Percentiles rank a stretch among this genome's conserved stretches.
Evolutionary conservation across 2,113 vertebrate species (phyloP).

Genomic region (Zootoca vivipara): DNA sequence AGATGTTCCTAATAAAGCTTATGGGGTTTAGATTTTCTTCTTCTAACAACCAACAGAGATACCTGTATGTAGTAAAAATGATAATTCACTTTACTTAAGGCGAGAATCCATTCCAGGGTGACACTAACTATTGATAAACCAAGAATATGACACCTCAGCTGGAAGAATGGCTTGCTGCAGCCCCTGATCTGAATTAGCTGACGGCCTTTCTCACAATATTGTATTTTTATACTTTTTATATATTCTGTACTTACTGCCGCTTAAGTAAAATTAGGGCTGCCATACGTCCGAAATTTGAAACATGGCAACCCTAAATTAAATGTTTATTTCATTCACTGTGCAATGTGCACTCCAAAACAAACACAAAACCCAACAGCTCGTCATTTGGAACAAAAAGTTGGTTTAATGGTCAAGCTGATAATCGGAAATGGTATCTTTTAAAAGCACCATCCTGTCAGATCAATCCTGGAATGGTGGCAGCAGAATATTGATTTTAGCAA

Average conservation of each 20-base stretch:
- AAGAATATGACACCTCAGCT: not conserved
- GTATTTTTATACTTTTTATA: not conserved
- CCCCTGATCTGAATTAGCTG: not conserved
- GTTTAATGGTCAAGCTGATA: not conserved
- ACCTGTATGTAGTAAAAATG: not conserved
- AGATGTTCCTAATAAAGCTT: not conserved
- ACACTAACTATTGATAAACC: not conserved
- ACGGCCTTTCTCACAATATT: not conserved
- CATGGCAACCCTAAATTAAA: not conserved
- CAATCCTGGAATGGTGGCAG: constrained; percentile 5
- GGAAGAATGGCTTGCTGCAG: not conserved
- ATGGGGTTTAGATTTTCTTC: not conserved
- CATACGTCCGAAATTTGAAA: no score
- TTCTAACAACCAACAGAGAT: not conserved
- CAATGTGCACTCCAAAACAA: not conserved
- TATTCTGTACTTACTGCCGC: not conserved
- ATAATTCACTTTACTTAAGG: not conserved
- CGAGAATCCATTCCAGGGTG: not conserved
- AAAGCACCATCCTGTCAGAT: constrained; percentile 14
- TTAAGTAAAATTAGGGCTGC: no score
- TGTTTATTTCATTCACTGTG: not conserved
- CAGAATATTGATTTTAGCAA: constrained; percentile 12
- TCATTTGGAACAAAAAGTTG: not conserved
- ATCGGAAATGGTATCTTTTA: not conserved
- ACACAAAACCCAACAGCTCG: not conserved